Evolutionary conservation across 2,797 vertebrate species (phyloP), one percentile per base, ranked within the genome.

Genomic region (Lutjanus campechanus): DNA sequence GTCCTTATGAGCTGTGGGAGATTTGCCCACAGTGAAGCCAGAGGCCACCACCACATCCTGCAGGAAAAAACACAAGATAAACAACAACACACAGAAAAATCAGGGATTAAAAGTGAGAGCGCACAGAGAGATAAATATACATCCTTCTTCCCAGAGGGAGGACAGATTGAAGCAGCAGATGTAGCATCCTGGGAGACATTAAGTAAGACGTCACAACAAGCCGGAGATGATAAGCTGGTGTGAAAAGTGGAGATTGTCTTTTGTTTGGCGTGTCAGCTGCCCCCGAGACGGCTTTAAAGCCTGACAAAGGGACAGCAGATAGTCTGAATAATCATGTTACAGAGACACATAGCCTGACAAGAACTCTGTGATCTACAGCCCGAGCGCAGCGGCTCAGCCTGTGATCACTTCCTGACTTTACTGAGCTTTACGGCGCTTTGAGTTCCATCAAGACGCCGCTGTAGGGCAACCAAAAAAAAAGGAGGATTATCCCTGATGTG

Each of bases 1-100:
- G 88, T 95, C 94, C 65, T 86, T 91, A 0, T 83, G 76, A 62
- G 76, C 88, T 1, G 95, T 94, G 77, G 95, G 93, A 59, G 95
- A 95, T 77, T 91, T 93, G 25, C 77, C 85, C 66, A 95, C 90
- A 7, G 79, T 85, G 77, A 96, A 96, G 77, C 95, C 94, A 47
- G 91, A 85, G 66, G 88, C 79, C 73, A 84, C 67, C 53, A 96
- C 73, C 75, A 92, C 76, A 70, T 95, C 95, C 95, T 96, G 85
- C n/a, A 85, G 49, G 69, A 40, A 46, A 40, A 46, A 62, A 75
- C 46, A 73, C 36, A 71, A 72, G 62, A 84, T 11, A 50, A 79
- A 83, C 64, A 79, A 74, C 16, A 62, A 67, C 36, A 83, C 44
- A 54, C 44, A 17, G 41, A 83, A 67, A 59, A 77, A 66, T 50